A percentile compares a stretch with the other conserved stretches of the same genome.
These are phyloP conservation scores for Lasioglossum vierecki DNA, from an alignment of 2,888 invertebrate genomes.

Conservation along the genomic window DNA sequence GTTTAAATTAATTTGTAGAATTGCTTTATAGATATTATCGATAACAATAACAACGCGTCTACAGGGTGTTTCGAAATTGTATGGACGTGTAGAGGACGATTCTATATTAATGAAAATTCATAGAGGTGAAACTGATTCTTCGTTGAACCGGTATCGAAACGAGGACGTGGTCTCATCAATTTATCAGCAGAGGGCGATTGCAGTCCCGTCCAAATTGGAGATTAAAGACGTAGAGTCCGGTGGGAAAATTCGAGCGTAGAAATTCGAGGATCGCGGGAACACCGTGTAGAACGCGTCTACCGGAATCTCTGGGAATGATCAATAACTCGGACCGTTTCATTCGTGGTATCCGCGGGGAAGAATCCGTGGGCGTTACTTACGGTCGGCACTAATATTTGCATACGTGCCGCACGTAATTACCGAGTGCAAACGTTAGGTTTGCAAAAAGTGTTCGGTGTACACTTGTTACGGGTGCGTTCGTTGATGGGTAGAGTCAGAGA, in stretches of 20 bases:
- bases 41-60: too few species aligned
- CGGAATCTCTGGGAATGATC: background rate
- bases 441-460: conserved; percentile 28
- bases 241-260: background rate
- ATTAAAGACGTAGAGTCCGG: background rate
- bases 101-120: too few species aligned
- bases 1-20: too few species aligned
- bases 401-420: conserved; percentile 47
- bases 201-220: background rate
- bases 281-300: background rate
- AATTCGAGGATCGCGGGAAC: background rate
- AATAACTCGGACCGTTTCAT: background rate
- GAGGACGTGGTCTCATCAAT: too few species aligned
- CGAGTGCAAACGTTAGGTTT: conserved; percentile 23
- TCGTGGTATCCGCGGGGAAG: background rate
- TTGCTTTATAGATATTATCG: too few species aligned
- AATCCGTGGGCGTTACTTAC: background rate
- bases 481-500: conserved; percentile 25
- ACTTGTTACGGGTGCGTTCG: background rate
- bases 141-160: too few species aligned
- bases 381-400: conserved; percentile 25
- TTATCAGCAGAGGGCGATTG: background rate
- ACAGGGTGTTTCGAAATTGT: too few species aligned
- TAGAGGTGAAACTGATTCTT: too few species aligned
- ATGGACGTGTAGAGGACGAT: too few species aligned